Evolutionary conservation across 2,797 vertebrate genomes (phyloP).

Genomic region (Silurus aristotelis): DNA sequence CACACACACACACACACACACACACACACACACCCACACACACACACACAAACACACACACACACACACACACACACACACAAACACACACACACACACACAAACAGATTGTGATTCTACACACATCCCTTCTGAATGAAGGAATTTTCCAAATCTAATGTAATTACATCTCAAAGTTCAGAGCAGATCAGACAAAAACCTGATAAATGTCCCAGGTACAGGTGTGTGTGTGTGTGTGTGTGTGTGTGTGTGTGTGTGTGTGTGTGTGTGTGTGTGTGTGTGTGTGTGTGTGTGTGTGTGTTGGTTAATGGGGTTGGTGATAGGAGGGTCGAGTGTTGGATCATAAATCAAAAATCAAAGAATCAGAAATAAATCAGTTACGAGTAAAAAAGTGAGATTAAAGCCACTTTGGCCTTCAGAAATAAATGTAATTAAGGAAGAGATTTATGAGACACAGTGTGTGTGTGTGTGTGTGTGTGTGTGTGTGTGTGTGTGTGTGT

Average conservation of each 20-base stretch:
- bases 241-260: background rate
- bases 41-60: background rate
- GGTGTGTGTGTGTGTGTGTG: background rate
- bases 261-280: too few relatives aligned
- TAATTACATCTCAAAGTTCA: background rate
- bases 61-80: background rate
- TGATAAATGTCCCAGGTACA: too few relatives aligned
- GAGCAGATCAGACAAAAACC: background rate
- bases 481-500: constrained; percentile 8
- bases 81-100: background rate
- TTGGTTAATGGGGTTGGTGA: too few relatives aligned
- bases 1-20: background rate
- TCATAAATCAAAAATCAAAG: background rate
- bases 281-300: too few relatives aligned
- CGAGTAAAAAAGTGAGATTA: background rate
- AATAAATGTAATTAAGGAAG: constrained; percentile 10
- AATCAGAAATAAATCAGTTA: background rate
- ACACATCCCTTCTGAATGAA: background rate
- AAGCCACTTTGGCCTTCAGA: constrained; percentile 2
- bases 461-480: background rate
- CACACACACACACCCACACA: too few relatives aligned
- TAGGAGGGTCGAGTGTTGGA: background rate
- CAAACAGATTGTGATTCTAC: background rate
- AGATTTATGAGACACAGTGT: background rate
- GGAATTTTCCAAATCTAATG: background rate